Evolutionary conservation across 2,888 invertebrate genomes (phyloP).

Genomic region (Branchipolynoe longqiensis): DNA sequence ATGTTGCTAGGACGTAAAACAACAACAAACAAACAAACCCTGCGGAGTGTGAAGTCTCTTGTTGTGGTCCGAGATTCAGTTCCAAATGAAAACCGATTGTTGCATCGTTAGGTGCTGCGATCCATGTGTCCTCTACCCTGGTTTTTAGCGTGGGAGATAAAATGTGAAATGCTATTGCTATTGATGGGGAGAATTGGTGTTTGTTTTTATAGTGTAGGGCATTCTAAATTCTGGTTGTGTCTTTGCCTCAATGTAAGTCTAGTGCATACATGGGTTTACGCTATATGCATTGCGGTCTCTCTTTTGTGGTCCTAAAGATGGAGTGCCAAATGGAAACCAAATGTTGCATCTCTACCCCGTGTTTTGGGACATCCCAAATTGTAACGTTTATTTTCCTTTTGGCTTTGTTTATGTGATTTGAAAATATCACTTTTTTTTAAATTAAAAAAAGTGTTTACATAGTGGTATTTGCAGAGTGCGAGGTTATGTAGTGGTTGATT

Average conservation of each 20-base stretch:
- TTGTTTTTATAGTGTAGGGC: background rate
- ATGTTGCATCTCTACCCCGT: no score
- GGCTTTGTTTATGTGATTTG: no score
- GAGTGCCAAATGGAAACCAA: no score
- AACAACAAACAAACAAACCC: no score
- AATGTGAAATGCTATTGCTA: background rate
- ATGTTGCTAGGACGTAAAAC: no score
- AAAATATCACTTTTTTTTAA: background rate
- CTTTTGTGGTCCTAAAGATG: no score
- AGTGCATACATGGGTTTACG: background rate
- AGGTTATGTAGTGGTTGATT: no score
- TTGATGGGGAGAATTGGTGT: background rate
- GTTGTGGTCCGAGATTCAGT: slow-evolving; percentile 18
- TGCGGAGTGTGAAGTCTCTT: slow-evolving; percentile 1
- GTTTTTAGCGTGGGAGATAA: slow-evolving; percentile 18
- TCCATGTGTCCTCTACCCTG: background rate
- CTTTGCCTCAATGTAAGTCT: no score
- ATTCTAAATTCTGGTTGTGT: background rate
- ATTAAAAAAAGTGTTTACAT: no score
- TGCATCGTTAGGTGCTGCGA: slow-evolving; percentile 24
- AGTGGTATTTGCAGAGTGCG: background rate
- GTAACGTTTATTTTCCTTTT: background rate
- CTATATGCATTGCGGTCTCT: no score
- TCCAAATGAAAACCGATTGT: background rate
- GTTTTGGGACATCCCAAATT: no score